Conservation (phyloP, 2,797 vertebrate genomes). For the Typhlichthys subterraneus region DNA sequence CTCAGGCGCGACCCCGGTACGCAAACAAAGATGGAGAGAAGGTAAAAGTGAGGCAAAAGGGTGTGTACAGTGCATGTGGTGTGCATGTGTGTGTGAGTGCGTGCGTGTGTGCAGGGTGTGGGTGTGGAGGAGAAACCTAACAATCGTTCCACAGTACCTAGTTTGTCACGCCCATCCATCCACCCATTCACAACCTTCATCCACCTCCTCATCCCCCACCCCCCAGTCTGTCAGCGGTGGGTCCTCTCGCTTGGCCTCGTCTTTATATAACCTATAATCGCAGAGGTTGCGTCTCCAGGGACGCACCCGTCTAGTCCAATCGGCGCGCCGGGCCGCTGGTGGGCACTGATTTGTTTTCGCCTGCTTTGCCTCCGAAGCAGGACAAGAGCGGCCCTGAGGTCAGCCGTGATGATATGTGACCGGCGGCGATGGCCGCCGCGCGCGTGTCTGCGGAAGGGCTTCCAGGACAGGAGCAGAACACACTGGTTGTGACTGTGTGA, state of each 20-base stretch:
- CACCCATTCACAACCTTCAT: constrained; percentile 18
- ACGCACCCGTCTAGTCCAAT: constrained; percentile 49
- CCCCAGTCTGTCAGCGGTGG: constrained; percentile 41
- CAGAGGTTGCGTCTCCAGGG: constrained; percentile 46
- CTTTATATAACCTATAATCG: constrained; percentile 62
- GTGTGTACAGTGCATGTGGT: constrained; percentile 10
- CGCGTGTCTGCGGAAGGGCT: neutral
- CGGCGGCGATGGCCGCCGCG: constrained; percentile 7
- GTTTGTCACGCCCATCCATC: constrained; percentile 16
- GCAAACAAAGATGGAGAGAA: constrained; percentile 39
- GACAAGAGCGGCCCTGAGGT: constrained; percentile 12
- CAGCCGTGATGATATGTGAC: constrained; percentile 14
- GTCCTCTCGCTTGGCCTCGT: constrained; percentile 40
- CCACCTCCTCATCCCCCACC: constrained; percentile 12
- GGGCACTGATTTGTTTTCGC: constrained; percentile 48
- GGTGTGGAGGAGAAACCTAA: neutral
- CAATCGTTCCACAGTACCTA: constrained; percentile 38
- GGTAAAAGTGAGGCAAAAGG: constrained; percentile 19
- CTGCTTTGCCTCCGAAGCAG: constrained; percentile 38
- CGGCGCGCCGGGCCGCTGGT: constrained; percentile 18
- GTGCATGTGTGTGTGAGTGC: constrained; percentile 5
- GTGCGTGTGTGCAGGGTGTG: neutral
- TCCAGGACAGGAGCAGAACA: constrained; percentile 34
- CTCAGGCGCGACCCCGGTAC: constrained; percentile 41
- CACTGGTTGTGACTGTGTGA: constrained; percentile 47